Base-by-base conservation (phyloP, 1,140 invertebrate species). In the Drosophila orosa region DNA sequence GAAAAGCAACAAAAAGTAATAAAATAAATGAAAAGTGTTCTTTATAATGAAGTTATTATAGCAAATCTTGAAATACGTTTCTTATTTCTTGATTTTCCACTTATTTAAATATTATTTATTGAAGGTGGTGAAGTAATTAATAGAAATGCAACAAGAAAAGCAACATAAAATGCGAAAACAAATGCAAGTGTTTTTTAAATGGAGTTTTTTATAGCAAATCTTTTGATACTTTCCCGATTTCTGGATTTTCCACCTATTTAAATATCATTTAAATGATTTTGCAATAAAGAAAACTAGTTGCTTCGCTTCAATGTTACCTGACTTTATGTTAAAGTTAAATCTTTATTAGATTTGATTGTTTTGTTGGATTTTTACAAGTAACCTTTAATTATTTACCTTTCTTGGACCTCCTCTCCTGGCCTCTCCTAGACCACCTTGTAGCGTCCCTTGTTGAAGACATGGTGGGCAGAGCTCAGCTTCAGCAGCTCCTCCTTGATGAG, bases 401-500 rank as follows among this genome's bases (percentile, higher is more conserved):
- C 1, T 12, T 15, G 40, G 19, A 13, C 13, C 0, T 17, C 5
- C 22, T 0, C n/a, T n/a, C 10, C 93, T 96, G 98, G 17, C 5
- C 22, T 0, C n/a, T n/a, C 10, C 93, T 96, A 98, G 65, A 99
- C 92, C 92, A 99, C 98, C 95, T 99, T 99, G 92, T 99, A 99
- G 92, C 98, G 94, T 48, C 97, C 96, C 92, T 97, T 97, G 87
- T 98, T 98, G 89, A 95, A 96, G 86, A 95, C 96, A 93, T 95
- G 97, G 93, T 96, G 96, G 1, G 96, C 95, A 1, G 96, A 96
- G 33, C 96, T 96, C 56, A 99, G 93, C 93, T 99, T 98, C 3
- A 99, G 95, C 27, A 99, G 94, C 92, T 99, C 98, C 92, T 99
- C 99, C 92, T 99, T 99, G 80, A 99, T 99, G 13, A 99, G 94